phyloP scores from a whole-genome alignment of 2,888 invertebrate genomes.

The Strigamia crassipes region DNA sequence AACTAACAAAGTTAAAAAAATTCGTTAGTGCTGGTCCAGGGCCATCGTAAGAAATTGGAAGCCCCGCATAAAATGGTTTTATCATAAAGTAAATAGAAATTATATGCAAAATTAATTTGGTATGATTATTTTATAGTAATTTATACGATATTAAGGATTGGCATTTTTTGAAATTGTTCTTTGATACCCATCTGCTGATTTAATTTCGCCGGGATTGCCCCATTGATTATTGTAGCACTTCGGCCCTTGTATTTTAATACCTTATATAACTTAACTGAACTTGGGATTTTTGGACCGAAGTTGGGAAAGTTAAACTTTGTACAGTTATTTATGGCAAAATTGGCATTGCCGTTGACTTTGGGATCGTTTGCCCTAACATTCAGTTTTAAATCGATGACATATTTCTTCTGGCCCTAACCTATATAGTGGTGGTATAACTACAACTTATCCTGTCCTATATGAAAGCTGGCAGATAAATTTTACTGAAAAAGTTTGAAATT shows the following conservation, averaged over 20 bases:
- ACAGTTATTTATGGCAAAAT: constrained; percentile 4
- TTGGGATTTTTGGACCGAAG: neutral
- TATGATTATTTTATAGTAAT: neutral
- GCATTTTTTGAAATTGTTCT: neutral
- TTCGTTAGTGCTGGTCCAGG: no score
- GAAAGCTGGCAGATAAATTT: neutral
- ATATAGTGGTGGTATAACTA: neutral
- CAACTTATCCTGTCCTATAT: constrained; percentile 16
- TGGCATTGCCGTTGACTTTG: neutral
- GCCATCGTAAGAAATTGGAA: no score
- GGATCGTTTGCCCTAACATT: neutral
- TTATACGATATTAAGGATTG: neutral
- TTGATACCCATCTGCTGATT: neutral
- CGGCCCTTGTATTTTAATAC: neutral
- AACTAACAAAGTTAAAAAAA: no score
- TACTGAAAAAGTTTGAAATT: neutral
- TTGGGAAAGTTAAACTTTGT: neutral
- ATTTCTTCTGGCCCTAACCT: constrained; percentile 21
- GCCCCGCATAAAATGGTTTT: no score
- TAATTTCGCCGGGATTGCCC: neutral
- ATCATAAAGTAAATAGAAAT: no score
- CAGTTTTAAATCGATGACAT: neutral
- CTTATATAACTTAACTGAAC: neutral
- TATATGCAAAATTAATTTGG: neutral
- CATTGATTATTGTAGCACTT: neutral